Conservation (phyloP, 2,888 invertebrate genomes). For the Machimus atricapillus region DNA sequence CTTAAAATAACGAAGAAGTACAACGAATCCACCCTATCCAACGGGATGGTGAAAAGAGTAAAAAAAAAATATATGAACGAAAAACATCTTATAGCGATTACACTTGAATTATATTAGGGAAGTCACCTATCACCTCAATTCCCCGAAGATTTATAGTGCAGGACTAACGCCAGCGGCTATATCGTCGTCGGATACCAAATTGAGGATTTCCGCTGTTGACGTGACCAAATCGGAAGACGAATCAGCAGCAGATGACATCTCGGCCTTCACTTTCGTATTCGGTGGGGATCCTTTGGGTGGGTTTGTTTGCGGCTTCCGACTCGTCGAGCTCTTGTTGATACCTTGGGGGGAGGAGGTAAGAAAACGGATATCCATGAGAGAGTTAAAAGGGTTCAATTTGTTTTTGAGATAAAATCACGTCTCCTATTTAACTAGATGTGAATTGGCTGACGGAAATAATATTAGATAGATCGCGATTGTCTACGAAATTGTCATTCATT, state of each 20-base stretch:
- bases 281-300: slow-evolving; percentile 63
- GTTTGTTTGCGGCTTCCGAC: slow-evolving; percentile 60
- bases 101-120: background rate
- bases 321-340: slow-evolving; percentile 62
- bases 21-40: background rate
- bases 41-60: background rate
- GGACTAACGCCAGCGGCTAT: background rate
- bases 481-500: background rate
- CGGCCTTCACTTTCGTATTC: slow-evolving; percentile 23
- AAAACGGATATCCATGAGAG: background rate
- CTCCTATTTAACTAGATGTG: background rate
- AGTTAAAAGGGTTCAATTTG: background rate
- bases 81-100: background rate
- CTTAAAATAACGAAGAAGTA: background rate
- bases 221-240: slow-evolving; percentile 38
- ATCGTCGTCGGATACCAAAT: slow-evolving; percentile 4
- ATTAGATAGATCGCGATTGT: background rate
- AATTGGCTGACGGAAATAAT: background rate
- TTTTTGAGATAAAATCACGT: background rate
- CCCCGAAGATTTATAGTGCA: slow-evolving; percentile 11
- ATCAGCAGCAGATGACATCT: slow-evolving; percentile 43
- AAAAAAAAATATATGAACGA: background rate
- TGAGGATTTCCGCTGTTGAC: slow-evolving; percentile 40
- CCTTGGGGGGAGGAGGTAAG: background rate
- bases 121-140: slow-evolving; percentile 10